These are phyloP conservation scores for Chironomus striatipennis DNA, from an alignment of 1,140 invertebrate species.

Conservation along the genomic window DNA sequence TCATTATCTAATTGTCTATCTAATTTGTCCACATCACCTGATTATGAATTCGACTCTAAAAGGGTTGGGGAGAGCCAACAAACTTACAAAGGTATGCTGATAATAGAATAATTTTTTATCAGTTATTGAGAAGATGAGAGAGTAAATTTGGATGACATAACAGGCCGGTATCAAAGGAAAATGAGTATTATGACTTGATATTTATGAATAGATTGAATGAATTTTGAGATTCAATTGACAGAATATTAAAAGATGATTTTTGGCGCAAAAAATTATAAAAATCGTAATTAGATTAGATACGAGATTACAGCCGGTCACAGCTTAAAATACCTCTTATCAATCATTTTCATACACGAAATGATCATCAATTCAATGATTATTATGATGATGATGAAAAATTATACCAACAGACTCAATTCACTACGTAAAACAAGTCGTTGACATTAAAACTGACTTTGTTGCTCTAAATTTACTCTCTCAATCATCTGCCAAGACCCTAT, in stretches of 20 bases:
- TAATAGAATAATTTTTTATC: too few species aligned
- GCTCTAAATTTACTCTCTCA: too few species aligned
- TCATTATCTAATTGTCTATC: too few species aligned
- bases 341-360: not conserved
- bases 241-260: not conserved
- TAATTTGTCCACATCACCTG: not conserved
- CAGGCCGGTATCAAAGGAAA: conserved; percentile 18
- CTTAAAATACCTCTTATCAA: too few species aligned
- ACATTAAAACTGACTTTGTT: not conserved
- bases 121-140: not conserved
- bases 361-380: not conserved
- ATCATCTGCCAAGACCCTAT: too few species aligned
- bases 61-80: conserved; percentile 89
- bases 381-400: too few species aligned
- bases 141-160: conserved; percentile 21
- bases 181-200: not conserved
- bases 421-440: not conserved
- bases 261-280: not conserved
- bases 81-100: conserved; percentile 70
- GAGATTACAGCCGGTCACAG: too few species aligned
- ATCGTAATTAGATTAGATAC: conserved; percentile 2
- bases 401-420: too few species aligned
- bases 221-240: too few species aligned
- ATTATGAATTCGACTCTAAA: not conserved
- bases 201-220: too few species aligned